phyloP scores from a whole-genome alignment of 2,113 vertebrate genomes.

The Tragelaphus imberbis region DNA sequence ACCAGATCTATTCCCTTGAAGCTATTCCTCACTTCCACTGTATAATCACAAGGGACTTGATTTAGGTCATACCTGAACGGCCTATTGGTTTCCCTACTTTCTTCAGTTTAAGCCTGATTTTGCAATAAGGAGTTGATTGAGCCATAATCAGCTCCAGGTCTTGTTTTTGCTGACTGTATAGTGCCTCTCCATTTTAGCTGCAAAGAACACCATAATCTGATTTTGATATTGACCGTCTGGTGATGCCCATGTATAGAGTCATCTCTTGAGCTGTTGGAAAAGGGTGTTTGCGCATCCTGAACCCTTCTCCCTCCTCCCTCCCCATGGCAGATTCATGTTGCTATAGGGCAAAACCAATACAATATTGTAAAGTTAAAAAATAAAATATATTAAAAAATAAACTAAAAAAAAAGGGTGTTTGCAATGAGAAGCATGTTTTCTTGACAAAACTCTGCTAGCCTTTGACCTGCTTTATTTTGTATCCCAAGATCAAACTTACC shows the following conservation, averaged over 20 bases:
- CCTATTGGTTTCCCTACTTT: not conserved
- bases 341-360: too few relatives aligned
- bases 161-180: not conserved
- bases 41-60: not conserved
- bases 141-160: not conserved
- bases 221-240: not conserved
- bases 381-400: too few relatives aligned
- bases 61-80: not conserved
- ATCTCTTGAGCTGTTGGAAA: not conserved
- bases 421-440: not conserved
- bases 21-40: not conserved
- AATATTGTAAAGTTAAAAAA: too few relatives aligned
- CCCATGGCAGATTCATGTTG: too few relatives aligned
- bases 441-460: not conserved
- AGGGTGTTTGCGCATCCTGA: not conserved
- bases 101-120: not conserved
- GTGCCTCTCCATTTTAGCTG: not conserved
- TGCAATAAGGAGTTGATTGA: not conserved
- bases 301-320: too few relatives aligned
- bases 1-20: not conserved
- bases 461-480: not conserved
- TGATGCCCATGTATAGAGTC: not conserved
- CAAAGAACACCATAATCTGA: not conserved
- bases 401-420: not conserved
- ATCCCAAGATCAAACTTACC: not conserved